These are phyloP conservation scores for Embiotoca jacksoni DNA, from an alignment of 2,113 vertebrate species.

Conservation along the genomic window DNA sequence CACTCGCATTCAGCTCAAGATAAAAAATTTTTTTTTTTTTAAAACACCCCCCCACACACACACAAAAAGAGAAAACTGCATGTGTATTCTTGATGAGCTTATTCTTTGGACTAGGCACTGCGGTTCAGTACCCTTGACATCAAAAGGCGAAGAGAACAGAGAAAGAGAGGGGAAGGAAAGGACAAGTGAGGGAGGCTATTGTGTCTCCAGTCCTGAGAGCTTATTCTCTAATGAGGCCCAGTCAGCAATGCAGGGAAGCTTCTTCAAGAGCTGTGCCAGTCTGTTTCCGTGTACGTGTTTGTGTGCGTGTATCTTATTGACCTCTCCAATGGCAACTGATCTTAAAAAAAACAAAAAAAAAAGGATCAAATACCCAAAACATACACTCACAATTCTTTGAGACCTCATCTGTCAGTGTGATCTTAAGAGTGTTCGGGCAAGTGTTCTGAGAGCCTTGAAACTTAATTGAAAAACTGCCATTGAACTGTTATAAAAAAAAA, in stretches of 20 bases:
- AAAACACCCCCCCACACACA: background rate
- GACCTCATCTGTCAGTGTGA: background rate
- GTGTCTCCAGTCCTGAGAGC: slow-evolving; percentile 71
- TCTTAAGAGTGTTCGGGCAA: background rate
- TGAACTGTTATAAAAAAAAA: background rate
- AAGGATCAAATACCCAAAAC: slow-evolving; percentile 4
- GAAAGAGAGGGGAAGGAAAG: slow-evolving; percentile 66
- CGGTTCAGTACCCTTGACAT: slow-evolving; percentile 79
- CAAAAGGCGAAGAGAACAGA: slow-evolving; percentile 79
- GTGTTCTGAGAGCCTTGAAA: slow-evolving; percentile 29
- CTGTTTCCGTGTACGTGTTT: background rate
- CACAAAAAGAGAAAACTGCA: slow-evolving; percentile 36
- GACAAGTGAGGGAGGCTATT: slow-evolving; percentile 72
- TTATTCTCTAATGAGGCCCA: slow-evolving; percentile 77
- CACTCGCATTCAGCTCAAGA: background rate
- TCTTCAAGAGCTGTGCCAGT: slow-evolving; percentile 38
- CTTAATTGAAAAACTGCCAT: slow-evolving; percentile 20
- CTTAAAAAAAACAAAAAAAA: background rate
- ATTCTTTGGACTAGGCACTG: slow-evolving; percentile 62
- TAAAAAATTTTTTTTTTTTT: background rate
- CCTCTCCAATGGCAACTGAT: background rate
- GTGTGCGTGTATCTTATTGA: slow-evolving; percentile 3
- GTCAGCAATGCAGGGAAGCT: slow-evolving; percentile 64
- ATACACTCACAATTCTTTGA: background rate
- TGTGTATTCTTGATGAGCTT: slow-evolving; percentile 70